Evolutionary conservation across 2,888 invertebrate species (phyloP), one percentile per base, ranked within the genome.

Genomic region (Sinotaia quadrata): DNA sequence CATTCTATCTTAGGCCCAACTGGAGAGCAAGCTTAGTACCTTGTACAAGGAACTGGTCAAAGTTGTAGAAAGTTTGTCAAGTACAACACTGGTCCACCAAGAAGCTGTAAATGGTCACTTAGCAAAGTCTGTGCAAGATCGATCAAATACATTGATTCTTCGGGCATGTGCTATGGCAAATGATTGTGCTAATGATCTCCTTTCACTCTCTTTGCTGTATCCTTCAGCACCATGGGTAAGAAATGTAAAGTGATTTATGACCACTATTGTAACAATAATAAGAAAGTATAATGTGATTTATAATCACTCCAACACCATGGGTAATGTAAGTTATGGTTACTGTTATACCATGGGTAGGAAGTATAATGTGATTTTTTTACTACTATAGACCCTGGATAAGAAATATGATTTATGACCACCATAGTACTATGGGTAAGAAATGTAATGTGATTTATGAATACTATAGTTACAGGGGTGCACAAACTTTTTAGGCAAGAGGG

Each of bases 161-260:
- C 79, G 76, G 59, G 73, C 84, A 0, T 81, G 81, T 78, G 81
- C 79, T 21, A 67, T 78, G 70, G 74, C 84, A 67, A 81, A 81
- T 61, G 82, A 82, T 33, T 80, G 77, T 58, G 77, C 79, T 66
- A 72, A 73, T 33, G 82, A 85, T 54, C 76, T 86, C 18, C 71
- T 85, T 8, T 77, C 79, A 52, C 71, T 86, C 15, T 83, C 84
- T 0, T 72, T 86, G 44, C 76, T 86, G 15, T 79, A 78, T 73
- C 86, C 86, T 12, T 73, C 79, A 68, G 84, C 86, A 65, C 85
- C 86, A 15, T 85, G 86, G 86, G 86, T 85, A 78, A 75, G 75
- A 47, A 63, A n/a, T n/a, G n/a, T n/a, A n/a, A n/a, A n/a, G n/a
- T n/a, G n/a, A n/a, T n/a, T n/a, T n/a, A n/a, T n/a, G n/a, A n/a